Evolutionary conservation across 2,797 vertebrate genomes (phyloP).

Genomic region (Sciurus vulgaris): DNA sequence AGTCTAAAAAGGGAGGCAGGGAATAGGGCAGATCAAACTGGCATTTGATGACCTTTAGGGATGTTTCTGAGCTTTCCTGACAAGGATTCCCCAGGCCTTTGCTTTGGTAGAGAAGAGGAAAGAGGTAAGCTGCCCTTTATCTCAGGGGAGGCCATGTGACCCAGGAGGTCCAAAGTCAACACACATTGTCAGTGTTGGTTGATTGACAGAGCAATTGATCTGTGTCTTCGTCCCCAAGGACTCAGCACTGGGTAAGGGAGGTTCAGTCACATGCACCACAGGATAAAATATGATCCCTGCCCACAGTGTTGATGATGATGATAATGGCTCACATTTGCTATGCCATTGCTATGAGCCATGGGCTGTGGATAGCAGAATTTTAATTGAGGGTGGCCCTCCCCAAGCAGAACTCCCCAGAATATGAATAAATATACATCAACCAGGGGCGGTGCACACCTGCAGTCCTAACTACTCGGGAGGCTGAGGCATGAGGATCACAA

Average conservation of each 20-base stretch:
- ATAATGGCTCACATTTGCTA: not conserved
- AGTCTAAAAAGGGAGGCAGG: not conserved
- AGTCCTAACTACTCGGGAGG: no score
- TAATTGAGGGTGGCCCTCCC: not conserved
- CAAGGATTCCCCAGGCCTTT: not conserved
- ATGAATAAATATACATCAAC: not conserved
- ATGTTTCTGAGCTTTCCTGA: not conserved
- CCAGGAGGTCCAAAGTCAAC: not conserved
- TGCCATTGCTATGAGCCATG: not conserved
- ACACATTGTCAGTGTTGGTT: not conserved
- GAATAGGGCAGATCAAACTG: not conserved
- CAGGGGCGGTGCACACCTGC: no score
- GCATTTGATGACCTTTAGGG: not conserved
- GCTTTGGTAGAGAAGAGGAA: conserved; percentile 3
- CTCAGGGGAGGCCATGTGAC: not conserved
- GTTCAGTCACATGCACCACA: not conserved
- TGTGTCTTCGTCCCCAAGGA: not conserved
- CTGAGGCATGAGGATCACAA: no score
- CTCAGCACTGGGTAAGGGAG: not conserved
- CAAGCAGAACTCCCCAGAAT: not conserved
- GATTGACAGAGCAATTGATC: conserved; percentile 13
- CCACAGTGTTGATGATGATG: not conserved
- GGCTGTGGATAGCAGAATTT: not conserved
- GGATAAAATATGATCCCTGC: not conserved
- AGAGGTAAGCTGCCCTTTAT: not conserved